These are phyloP conservation scores for Nyleta sp. DNA, from an alignment of 2,888 invertebrate species.

Conservation along the genomic window DNA sequence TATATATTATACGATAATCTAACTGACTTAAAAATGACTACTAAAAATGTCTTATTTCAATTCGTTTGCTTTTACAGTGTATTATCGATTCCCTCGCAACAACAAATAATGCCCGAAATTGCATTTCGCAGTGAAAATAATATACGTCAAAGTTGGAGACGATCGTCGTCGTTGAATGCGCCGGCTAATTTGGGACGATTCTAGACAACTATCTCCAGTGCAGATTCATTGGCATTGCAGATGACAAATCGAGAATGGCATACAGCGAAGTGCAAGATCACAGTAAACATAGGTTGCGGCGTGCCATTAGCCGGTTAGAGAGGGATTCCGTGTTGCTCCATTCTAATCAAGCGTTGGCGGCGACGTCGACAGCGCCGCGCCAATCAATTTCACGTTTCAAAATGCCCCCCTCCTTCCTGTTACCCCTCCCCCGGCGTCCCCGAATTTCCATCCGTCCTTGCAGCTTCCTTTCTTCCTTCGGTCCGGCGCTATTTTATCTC, in stretches of 20 bases:
- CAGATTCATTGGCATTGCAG: constrained; percentile 80
- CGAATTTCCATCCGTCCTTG: constrained; percentile 54
- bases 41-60: too few relatives aligned
- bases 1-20: too few relatives aligned
- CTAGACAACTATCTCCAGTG: constrained; percentile 59
- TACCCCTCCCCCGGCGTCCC: constrained; percentile 63
- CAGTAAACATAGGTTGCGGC: constrained; percentile 81
- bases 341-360: constrained; percentile 79
- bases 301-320: constrained; percentile 81
- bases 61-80: too few relatives aligned
- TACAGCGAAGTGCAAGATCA: constrained; percentile 79
- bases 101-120: constrained; percentile 46
- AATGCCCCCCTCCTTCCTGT: constrained; percentile 68
- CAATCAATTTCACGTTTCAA: constrained; percentile 80
- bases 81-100: constrained; percentile 13
- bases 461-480: constrained; percentile 45
- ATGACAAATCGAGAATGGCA: constrained; percentile 75
- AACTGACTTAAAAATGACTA: too few relatives aligned
- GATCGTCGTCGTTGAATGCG: constrained; percentile 45
- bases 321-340: constrained; percentile 82
- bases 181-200: constrained; percentile 55
- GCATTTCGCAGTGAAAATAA: constrained; percentile 48
- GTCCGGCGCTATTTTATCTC: constrained; percentile 75
- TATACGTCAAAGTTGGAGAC: constrained; percentile 52
- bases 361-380: constrained; percentile 74